Conservation (phyloP, 2,797 vertebrate genomes). For the Varecia variegata region DNA sequence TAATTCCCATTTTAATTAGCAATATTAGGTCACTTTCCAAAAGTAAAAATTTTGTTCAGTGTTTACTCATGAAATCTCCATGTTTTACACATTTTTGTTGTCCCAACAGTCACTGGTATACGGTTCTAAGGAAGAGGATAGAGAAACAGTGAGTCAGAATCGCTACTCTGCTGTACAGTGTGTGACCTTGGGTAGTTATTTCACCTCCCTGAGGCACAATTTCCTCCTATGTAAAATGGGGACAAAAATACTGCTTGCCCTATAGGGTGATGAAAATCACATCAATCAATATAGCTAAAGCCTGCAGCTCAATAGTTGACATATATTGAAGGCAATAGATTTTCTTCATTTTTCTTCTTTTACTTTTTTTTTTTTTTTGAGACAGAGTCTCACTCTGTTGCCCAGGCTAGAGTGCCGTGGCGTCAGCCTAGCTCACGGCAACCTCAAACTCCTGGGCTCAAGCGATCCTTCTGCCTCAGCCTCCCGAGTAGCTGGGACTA, state of each 20-base stretch:
- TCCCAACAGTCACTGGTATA: background rate
- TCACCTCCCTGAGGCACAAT: background rate
- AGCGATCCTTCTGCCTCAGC: no score
- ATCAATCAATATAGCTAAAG: background rate
- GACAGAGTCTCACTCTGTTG: no score
- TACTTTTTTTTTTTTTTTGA: background rate
- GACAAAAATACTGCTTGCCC: background rate
- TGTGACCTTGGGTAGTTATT: background rate
- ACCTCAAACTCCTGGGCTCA: no score
- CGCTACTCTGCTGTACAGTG: background rate
- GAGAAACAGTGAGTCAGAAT: background rate
- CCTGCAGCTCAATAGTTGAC: background rate
- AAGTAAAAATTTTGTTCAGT: background rate
- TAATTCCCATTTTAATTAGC: background rate
- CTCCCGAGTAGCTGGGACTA: no score
- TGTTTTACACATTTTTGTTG: background rate
- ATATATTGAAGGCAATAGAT: background rate
- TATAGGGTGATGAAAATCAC: background rate
- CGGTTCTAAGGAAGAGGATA: background rate
- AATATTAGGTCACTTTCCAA: background rate
- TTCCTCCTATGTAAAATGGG: background rate
- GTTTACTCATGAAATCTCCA: background rate
- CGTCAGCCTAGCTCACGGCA: no score
- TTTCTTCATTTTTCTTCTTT: background rate
- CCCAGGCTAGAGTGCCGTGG: no score